phyloP scores from a whole-genome alignment of 1,140 invertebrate species.

The Bombus soroeensis region DNA sequence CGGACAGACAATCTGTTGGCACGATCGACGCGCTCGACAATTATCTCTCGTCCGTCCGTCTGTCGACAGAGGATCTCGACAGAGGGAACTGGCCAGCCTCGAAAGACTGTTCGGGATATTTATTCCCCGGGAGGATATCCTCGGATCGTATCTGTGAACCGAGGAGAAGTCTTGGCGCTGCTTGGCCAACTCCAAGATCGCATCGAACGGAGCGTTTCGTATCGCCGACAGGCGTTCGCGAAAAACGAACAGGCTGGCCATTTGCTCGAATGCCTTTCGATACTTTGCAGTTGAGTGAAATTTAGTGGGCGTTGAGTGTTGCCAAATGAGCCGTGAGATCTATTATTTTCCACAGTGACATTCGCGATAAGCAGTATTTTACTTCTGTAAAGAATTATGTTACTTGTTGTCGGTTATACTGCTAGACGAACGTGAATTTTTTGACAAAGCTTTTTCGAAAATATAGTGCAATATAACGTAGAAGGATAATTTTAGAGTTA shows the following conservation, averaged over 20 bases:
- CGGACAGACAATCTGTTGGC: slow-evolving; percentile 47
- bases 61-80: slow-evolving; percentile 51
- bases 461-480: too few relatives aligned
- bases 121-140: slow-evolving; percentile 44
- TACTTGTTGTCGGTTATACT: too few relatives aligned
- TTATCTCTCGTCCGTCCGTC: slow-evolving; percentile 53
- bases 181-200: slow-evolving; percentile 28
- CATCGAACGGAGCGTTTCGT: slow-evolving; percentile 28
- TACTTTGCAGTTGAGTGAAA: neutral
- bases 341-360: neutral
- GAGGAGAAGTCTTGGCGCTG: slow-evolving; percentile 18
- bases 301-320: neutral
- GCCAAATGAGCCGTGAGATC: neutral
- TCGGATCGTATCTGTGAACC: slow-evolving; percentile 35
- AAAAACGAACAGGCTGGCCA: slow-evolving; percentile 23
- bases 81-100: slow-evolving; percentile 37
- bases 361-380: neutral
- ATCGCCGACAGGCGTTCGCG: slow-evolving; percentile 42
- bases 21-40: slow-evolving; percentile 54
- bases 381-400: neutral
- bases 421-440: neutral
- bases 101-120: slow-evolving; percentile 43
- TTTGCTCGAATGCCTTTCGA: neutral
- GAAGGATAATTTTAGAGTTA: too few relatives aligned
- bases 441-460: neutral